phyloP scores from a whole-genome alignment of 1,140 invertebrate species.

The Drosophila lowei region DNA sequence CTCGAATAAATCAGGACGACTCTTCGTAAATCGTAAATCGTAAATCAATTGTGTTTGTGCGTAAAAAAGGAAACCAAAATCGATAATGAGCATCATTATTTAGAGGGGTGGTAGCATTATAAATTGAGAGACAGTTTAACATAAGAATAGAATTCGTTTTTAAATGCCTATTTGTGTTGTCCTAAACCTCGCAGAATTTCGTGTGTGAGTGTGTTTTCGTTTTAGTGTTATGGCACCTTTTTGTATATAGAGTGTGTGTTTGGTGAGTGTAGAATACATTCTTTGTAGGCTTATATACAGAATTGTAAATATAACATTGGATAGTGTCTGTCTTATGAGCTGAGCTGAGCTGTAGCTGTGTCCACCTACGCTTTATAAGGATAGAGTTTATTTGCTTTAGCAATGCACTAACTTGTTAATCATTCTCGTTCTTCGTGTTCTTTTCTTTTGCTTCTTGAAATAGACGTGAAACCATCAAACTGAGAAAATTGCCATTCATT shows the following conservation, averaged over 20 bases:
- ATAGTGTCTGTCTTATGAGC: conserved; percentile 61
- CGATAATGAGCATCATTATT: conserved; percentile 41
- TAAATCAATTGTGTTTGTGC: conserved; percentile 20
- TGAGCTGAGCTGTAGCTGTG: conserved; percentile 25
- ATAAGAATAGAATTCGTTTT: conserved; percentile 32
- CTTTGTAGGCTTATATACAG: conserved; percentile 27
- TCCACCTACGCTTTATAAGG: conserved; percentile 61
- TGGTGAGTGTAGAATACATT: conserved; percentile 47
- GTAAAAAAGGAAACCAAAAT: conserved; percentile 38
- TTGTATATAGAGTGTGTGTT: conserved; percentile 29
- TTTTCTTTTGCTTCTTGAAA: conserved; percentile 54
- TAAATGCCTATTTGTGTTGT: conserved; percentile 76
- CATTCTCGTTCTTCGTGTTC: conserved; percentile 25
- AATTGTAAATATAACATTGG: conserved; percentile 52
- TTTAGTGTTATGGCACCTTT: conserved; percentile 46
- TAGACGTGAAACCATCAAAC: conserved; percentile 78
- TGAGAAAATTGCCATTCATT: conserved; percentile 72
- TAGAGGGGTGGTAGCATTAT: conserved; percentile 23
- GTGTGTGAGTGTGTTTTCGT: conserved; percentile 41
- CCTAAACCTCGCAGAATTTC: conserved; percentile 65
- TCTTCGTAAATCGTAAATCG: conserved; percentile 19
- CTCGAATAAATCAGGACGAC: conserved; percentile 14
- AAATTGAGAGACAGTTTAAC: conserved; percentile 23
- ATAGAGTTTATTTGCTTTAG: conserved; percentile 68
- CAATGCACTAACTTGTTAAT: conserved; percentile 51